phyloP scores from a whole-genome alignment of 92 coral and sea anemone genomes.

The Plumapathes pennacea region DNA sequence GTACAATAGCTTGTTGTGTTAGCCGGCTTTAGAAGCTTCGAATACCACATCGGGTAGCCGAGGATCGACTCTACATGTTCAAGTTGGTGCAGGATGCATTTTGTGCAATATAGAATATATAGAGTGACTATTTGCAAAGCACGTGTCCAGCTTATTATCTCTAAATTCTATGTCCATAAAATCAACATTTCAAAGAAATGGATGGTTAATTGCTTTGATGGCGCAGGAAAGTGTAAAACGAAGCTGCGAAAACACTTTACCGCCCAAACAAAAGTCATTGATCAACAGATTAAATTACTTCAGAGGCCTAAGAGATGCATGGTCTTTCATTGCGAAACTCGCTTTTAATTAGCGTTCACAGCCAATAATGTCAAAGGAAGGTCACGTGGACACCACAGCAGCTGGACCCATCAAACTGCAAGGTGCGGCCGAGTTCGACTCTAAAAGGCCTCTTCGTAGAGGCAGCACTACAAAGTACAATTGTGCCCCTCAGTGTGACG shows the following conservation, averaged over 20 bases:
- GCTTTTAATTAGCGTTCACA: conserved; percentile 54
- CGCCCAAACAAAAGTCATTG: conserved; percentile 94
- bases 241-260: conserved; percentile 94
- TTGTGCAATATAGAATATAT: conserved; percentile 7
- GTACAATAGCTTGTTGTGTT: conserved; percentile 40
- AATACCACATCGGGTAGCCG: neutral
- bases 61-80: neutral
- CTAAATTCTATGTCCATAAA: conserved; percentile 44
- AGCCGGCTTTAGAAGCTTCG: conserved; percentile 6
- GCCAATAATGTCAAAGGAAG: conserved; percentile 56
- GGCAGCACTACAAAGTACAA: conserved; percentile 75
- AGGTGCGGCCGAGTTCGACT: conserved; percentile 50
- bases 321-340: conserved; percentile 63
- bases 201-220: conserved; percentile 67
- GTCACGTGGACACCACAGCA: conserved; percentile 78
- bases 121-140: conserved; percentile 22
- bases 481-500: no score
- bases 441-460: conserved; percentile 69
- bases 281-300: conserved; percentile 84
- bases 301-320: conserved; percentile 49
- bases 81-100: neutral
- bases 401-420: conserved; percentile 84
- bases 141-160: conserved; percentile 54
- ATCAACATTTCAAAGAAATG: conserved; percentile 74
- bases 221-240: conserved; percentile 73